These are phyloP conservation scores for Sakesphorus luctuosus DNA, from an alignment of 2,113 vertebrate genomes.

Conservation along the genomic window DNA sequence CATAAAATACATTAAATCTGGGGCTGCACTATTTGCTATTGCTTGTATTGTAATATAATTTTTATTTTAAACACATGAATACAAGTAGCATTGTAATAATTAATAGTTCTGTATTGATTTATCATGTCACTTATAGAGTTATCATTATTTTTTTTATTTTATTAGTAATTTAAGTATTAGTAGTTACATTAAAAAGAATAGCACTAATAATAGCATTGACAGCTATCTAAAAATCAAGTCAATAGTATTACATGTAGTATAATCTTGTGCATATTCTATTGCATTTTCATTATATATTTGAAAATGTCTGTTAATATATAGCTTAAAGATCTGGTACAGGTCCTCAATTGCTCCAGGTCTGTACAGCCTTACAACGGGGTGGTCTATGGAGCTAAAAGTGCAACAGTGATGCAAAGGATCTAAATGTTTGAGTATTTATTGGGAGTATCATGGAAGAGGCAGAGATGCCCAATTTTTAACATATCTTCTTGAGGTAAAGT, in stretches of 20 bases:
- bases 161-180: not conserved
- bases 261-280: not conserved
- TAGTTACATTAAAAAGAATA: not conserved
- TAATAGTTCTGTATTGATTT: not conserved
- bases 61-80: not conserved
- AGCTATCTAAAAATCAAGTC: not conserved
- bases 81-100: not conserved
- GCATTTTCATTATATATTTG: not conserved
- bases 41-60: not conserved
- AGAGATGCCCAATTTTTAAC: not conserved
- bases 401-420: not conserved
- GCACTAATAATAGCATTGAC: not conserved
- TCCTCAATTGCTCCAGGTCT: not conserved
- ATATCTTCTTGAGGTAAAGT: not conserved
- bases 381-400: not conserved
- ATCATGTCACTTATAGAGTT: not conserved
- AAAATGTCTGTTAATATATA: not conserved
- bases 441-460: not conserved
- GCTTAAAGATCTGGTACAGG: not conserved
- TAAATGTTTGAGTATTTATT: not conserved
- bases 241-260: rapidly evolving
- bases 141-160: rapidly evolving
- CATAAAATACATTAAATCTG: not conserved
- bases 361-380: not conserved
- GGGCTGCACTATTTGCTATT: not conserved